A percentile compares a stretch with the other conserved stretches of the same genome.
Conservation (phyloP, 2,113 vertebrate species). For the Varanus salvator region DNA sequence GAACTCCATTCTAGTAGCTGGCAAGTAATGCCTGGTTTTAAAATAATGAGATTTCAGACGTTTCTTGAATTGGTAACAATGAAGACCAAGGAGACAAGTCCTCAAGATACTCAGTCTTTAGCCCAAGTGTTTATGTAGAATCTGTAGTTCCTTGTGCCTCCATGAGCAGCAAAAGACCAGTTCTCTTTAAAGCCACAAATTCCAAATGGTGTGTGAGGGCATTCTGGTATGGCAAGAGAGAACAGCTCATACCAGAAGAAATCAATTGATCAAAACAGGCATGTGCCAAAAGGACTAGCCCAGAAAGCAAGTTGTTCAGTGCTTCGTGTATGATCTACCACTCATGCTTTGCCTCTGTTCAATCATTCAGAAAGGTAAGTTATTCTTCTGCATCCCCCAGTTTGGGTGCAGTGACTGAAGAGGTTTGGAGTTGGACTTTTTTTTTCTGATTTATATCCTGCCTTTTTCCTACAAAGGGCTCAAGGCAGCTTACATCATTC, state of each 20-base stretch:
- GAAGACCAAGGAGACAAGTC: background rate
- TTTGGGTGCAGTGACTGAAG: background rate
- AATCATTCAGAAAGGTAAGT: background rate
- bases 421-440: no score
- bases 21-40: constrained; percentile 44
- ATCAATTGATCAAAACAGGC: background rate
- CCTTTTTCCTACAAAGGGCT: no score
- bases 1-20: constrained; percentile 40
- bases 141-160: background rate
- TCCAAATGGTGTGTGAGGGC: no score
- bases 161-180: background rate
- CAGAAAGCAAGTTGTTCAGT: no score
- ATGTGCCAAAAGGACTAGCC: background rate
- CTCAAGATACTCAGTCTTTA: background rate
- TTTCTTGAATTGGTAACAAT: constrained; percentile 1
- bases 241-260: background rate
- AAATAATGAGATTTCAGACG: constrained; percentile 10
- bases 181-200: background rate
- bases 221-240: background rate
- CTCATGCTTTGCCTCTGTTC: background rate
- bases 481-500: no score
- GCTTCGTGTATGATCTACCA: background rate
- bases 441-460: no score
- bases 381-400: background rate
- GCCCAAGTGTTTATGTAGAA: background rate